Evolutionary conservation across 2,113 vertebrate genomes (phyloP).

Genomic region (Toxostoma redivivum): DNA sequence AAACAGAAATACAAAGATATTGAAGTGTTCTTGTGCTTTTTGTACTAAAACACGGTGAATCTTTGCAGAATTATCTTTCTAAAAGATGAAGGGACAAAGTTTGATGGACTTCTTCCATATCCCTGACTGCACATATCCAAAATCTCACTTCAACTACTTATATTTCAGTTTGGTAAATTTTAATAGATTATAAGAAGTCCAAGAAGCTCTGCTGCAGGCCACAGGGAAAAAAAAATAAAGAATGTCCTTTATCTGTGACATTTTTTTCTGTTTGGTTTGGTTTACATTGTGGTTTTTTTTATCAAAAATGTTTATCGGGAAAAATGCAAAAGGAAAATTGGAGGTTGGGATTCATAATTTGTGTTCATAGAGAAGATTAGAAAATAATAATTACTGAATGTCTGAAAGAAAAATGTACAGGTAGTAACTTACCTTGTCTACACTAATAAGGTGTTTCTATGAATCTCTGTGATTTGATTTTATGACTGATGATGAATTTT

Average conservation of each 20-base stretch:
- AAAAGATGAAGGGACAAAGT: neutral
- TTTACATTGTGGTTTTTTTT: rapidly evolving
- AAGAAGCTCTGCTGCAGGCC: neutral
- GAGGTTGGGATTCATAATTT: neutral
- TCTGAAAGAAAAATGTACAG: neutral
- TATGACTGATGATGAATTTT: neutral
- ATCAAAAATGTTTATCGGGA: neutral
- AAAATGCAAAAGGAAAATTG: neutral
- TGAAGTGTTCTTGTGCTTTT: neutral
- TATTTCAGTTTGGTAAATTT: neutral
- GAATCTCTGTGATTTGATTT: neutral
- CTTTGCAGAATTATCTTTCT: neutral
- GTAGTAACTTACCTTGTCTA: neutral
- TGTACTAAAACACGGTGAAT: neutral
- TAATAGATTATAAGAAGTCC: neutral
- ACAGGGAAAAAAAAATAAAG: neutral
- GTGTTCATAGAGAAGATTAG: neutral
- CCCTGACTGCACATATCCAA: neutral
- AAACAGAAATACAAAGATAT: neutral
- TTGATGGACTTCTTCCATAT: neutral
- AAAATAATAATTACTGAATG: neutral
- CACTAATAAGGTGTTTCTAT: neutral
- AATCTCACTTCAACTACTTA: neutral
- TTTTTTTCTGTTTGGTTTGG: neutral
- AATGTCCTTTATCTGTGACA: neutral